Evolutionary conservation across 2,888 invertebrate genomes (phyloP).

Genomic region (Dastarcus helophoroides): DNA sequence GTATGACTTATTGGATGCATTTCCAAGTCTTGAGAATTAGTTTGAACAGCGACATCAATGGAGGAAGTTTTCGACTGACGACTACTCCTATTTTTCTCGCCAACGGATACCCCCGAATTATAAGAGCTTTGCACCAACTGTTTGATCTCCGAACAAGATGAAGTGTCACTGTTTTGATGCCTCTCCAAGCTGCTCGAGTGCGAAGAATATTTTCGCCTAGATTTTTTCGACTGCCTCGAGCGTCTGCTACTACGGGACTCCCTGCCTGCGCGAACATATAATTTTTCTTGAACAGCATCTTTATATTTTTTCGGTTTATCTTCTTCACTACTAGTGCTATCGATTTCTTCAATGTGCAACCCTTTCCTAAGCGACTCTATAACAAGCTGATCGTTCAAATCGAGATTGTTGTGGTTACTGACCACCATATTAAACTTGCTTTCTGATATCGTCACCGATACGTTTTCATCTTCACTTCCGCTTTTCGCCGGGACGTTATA

Average conservation of each 20-base stretch:
- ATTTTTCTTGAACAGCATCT: background rate
- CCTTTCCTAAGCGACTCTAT: conserved; percentile 32
- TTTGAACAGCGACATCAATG: conserved; percentile 47
- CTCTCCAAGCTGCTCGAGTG: too few relatives aligned
- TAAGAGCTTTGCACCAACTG: conserved; percentile 36
- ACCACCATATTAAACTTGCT: conserved; percentile 28
- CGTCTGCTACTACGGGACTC: background rate
- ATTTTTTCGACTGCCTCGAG: background rate
- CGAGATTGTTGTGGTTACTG: conserved; percentile 29
- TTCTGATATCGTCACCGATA: conserved; percentile 35
- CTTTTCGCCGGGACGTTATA: conserved; percentile 20
- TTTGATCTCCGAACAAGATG: conserved; percentile 39
- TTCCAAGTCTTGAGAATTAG: conserved; percentile 42
- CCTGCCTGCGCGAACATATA: background rate
- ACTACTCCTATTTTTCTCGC: conserved; percentile 29
- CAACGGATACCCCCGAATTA: conserved; percentile 38
- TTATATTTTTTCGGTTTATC: too few relatives aligned
- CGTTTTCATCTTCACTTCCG: conserved; percentile 36
- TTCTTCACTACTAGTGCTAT: conserved; percentile 9
- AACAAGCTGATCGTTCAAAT: conserved; percentile 33
- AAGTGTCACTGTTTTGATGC: conserved; percentile 28
- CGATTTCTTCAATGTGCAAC: conserved; percentile 27
- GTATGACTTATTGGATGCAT: conserved; percentile 19
- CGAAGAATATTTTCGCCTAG: background rate
- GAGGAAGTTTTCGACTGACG: conserved; percentile 41